Percentiles rank a stretch among this genome's conserved stretches.
phyloP scores from a whole-genome alignment of 1,140 invertebrate genomes.

The Tetragonula clypearis region DNA sequence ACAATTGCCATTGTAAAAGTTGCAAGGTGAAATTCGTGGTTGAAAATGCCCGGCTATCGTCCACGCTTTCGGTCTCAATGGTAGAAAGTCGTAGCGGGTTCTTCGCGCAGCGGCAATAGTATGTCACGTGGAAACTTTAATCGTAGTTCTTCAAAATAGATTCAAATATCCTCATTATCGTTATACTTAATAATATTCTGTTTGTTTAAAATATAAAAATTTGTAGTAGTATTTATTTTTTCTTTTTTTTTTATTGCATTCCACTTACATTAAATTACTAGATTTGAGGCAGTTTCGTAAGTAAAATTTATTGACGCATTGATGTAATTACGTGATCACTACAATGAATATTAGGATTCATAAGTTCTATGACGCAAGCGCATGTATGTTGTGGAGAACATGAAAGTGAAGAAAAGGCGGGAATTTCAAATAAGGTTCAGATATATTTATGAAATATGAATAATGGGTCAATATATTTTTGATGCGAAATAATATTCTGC shows the following conservation, averaged over 20 bases:
- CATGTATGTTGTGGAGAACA: background rate
- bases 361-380: conserved; percentile 17
- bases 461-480: background rate
- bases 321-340: background rate
- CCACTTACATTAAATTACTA: background rate
- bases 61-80: background rate
- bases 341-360: conserved; percentile 18
- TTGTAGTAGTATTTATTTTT: background rate
- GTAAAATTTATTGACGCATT: background rate
- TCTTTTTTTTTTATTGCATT: background rate
- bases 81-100: conserved; percentile 24
- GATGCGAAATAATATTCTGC: background rate
- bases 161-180: conserved; percentile 3
- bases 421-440: background rate
- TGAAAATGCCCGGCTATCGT: conserved; percentile 34
- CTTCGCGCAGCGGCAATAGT: conserved; percentile 29
- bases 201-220: background rate
- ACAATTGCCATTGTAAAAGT: conserved; percentile 22
- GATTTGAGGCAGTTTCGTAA: background rate
- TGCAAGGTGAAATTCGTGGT: conserved; percentile 37
- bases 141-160: background rate
- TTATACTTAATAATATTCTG: no score
- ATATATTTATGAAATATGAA: background rate
- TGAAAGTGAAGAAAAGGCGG: conserved; percentile 33
- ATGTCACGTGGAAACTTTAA: conserved; percentile 66